Conservation (phyloP, 1,140 invertebrate genomes). For the Octopus sinensis region DNA sequence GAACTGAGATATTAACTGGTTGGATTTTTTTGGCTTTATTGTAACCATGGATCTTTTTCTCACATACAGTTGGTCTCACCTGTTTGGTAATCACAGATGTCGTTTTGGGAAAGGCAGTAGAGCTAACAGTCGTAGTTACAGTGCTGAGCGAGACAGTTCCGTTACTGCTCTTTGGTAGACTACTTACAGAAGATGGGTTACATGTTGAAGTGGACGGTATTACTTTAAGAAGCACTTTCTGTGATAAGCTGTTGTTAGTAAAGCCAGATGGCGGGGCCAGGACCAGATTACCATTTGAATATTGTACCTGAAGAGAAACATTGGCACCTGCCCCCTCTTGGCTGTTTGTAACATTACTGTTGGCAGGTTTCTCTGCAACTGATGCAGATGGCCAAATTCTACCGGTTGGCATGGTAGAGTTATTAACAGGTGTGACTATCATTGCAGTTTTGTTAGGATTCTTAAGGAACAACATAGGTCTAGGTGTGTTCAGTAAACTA, state of each 20-base stretch:
- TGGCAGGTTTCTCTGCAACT: not conserved
- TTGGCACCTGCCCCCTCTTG: not conserved
- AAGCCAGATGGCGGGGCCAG: not conserved
- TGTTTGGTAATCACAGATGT: not conserved
- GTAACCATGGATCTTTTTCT: not conserved
- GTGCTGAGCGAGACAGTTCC: not conserved
- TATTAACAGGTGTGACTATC: not conserved
- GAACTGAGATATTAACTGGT: not conserved
- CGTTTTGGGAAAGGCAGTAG: not conserved
- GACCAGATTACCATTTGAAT: not conserved
- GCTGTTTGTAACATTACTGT: not conserved
- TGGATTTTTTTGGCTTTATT: conserved; percentile 1
- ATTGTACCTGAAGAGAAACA: not conserved
- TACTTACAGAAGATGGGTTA: not conserved
- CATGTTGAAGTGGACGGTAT: not conserved
- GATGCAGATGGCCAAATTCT: not conserved
- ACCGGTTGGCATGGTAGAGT: not conserved
- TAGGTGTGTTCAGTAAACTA: not conserved
- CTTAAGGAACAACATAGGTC: not conserved
- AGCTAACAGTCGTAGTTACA: not conserved
- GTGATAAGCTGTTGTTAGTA: not conserved
- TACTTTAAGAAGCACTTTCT: not conserved
- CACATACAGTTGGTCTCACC: not conserved
- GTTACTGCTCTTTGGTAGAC: not conserved
- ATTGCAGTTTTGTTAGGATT: not conserved